Base-by-base conservation (phyloP, 2,113 vertebrate species). In the Ginglymostoma cirratum region DNA sequence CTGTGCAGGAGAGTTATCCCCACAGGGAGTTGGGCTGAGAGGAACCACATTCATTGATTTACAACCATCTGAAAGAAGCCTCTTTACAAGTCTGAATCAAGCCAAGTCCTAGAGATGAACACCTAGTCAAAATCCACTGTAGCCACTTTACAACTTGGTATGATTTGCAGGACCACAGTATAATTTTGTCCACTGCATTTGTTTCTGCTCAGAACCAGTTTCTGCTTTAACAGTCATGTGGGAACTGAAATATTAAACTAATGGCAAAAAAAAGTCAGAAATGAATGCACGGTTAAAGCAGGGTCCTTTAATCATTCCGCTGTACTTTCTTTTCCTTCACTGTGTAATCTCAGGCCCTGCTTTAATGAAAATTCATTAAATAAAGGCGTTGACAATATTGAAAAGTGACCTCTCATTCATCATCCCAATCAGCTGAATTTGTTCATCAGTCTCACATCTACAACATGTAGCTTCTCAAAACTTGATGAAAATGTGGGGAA, bases 331-430 rank as follows among this genome's bases (percentile, higher is more conserved):
- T 76, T 2, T 34, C 8, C 2, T 34, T 83, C 19, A 42, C 4
- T 1, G 38, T 83, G 38, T 17, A 21, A 45, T 83, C 38, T 45
- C 21, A 19, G 38, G 80, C 80, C 42, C 38, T 42, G 80, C 38
- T 45, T 83, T 83, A 83, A 83, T 83, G 15, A 83, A 83, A 83
- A 83, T 83, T 83, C 80, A 83, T 83, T 83, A 45, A 83, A 83
- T 5, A 45, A 83, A 83, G 45, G 38, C 38, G 5, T 80, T 80
- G 78, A 17, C 78, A 48, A 42, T 42, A 83, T 83, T 83, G 80
- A 83, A 45, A 83, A 14, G 78, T 42, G n/a, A 83, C 78, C 78
- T 83, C n/a, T 83, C 78, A 5, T 83, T 38, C 15, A 42, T 83
- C 78, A 42, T 21, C 15, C 78, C 19, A 83, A 38, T 83, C n/a